These are phyloP conservation scores for Diadumene lineata DNA, from an alignment of 92 coral and sea anemone species.

Conservation along the genomic window DNA sequence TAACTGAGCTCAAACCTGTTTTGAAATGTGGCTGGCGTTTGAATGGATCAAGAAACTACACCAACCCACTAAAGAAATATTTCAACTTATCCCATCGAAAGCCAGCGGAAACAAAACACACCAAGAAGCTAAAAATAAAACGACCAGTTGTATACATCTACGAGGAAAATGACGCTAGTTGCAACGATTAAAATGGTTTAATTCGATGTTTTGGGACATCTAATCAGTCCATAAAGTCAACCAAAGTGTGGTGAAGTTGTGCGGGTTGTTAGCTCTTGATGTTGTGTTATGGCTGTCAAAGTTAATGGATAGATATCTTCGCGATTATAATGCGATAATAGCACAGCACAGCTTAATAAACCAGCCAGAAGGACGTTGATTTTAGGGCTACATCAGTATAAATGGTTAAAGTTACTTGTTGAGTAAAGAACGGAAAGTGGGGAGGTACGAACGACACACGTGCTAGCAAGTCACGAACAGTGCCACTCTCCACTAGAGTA, in stretches of 20 bases:
- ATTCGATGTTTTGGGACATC: constrained; percentile 3
- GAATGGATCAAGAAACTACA: constrained; percentile 7
- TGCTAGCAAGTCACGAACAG: constrained; percentile 75
- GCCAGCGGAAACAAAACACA: constrained; percentile 3
- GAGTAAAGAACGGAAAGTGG: constrained; percentile 26
- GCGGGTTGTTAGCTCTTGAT: constrained; percentile 28
- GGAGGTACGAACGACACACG: constrained; percentile 69
- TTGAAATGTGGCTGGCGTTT: constrained; percentile 7
- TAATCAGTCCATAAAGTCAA: constrained; percentile 24
- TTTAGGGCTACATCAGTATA: constrained; percentile 9
- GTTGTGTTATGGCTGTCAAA: constrained; percentile 30
- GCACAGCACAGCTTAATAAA: constrained; percentile 22
- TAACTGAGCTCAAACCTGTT: too few species aligned
- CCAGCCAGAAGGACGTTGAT: background rate
- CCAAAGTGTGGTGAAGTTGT: constrained; percentile 5
- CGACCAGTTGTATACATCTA: background rate
- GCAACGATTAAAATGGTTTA: background rate
- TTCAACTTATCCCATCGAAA: background rate
- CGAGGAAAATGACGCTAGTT: background rate
- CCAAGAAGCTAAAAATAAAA: constrained; percentile 8
- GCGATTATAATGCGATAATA: constrained; percentile 28
- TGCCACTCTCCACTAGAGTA: constrained; percentile 72
- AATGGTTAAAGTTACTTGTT: constrained; percentile 33
- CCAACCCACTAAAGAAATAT: constrained; percentile 5
- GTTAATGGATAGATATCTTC: constrained; percentile 30